phyloP scores from a whole-genome alignment of 35 echinoderm and acorn worm species.

The Lytechinus variegatus region DNA sequence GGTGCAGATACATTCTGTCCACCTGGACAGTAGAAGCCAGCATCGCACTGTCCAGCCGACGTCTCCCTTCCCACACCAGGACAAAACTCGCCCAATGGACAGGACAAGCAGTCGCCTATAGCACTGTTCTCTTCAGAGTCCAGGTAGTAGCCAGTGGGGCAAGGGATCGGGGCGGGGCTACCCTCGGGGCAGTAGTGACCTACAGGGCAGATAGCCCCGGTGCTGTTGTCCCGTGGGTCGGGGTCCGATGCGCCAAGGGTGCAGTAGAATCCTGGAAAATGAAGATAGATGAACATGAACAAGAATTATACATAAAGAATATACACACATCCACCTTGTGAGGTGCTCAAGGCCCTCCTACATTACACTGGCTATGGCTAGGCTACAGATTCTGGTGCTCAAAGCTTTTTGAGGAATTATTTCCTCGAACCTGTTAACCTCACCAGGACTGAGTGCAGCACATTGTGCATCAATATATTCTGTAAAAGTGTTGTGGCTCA shows the following conservation, averaged over 20 bases:
- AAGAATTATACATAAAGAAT: neutral
- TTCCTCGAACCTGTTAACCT: too few relatives aligned
- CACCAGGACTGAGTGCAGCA: too few relatives aligned
- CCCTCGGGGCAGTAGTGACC: conserved; percentile 95
- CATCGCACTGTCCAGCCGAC: conserved; percentile 72
- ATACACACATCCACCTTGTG: too few relatives aligned
- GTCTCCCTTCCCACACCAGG: conserved; percentile 81
- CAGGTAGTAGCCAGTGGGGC: conserved; percentile 85
- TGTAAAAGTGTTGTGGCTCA: too few relatives aligned
- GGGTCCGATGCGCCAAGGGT: conserved; percentile 61
- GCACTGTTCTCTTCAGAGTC: conserved; percentile 82
- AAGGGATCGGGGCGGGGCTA: conserved; percentile 57
- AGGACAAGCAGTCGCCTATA: conserved; percentile 72
- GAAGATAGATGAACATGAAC: neutral
- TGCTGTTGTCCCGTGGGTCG: conserved; percentile 74
- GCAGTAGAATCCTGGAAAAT: conserved; percentile 81
- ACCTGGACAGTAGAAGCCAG: conserved; percentile 88
- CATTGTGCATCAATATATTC: too few relatives aligned
- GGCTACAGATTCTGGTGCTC: too few relatives aligned
- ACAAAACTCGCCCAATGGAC: conserved; percentile 79
- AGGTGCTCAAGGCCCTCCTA: too few relatives aligned
- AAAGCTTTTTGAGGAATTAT: too few relatives aligned
- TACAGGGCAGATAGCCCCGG: conserved; percentile 82
- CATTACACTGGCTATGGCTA: too few relatives aligned
- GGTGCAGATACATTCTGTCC: conserved; percentile 92